A percentile compares a stretch with the other conserved stretches of the same genome.
Evolutionary conservation across 2,888 invertebrate genomes (phyloP).

Genomic region (Celastrina argiolus): DNA sequence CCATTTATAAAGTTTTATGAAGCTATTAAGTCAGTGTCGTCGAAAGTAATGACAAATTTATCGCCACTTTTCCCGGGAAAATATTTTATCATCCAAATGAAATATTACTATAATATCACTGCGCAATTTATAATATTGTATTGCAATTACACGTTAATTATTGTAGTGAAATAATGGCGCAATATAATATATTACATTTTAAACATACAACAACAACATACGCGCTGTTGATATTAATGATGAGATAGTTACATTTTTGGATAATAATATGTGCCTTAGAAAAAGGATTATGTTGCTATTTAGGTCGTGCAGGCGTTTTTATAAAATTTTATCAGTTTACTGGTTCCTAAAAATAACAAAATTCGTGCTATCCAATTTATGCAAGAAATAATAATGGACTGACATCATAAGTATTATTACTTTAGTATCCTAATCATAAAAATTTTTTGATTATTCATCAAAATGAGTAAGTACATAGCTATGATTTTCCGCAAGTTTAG

Average conservation of each 20-base stretch:
- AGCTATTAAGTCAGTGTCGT: slow-evolving; percentile 17
- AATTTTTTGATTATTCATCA: no score
- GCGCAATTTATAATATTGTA: slow-evolving; percentile 1
- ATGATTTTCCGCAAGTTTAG: no score
- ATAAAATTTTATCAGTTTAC: not conserved
- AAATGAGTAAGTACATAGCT: no score
- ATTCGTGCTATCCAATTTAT: no score
- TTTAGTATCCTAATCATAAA: no score
- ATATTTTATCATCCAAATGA: slow-evolving; percentile 14
- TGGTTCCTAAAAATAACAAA: no score
- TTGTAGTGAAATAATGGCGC: not conserved
- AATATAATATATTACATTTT: no score
- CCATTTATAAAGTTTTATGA: slow-evolving; percentile 20
- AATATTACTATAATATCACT: not conserved
- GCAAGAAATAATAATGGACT: no score
- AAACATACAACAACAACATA: no score
- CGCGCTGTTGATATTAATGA: no score
- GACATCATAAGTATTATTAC: no score
- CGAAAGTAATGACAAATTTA: slow-evolving; percentile 22
- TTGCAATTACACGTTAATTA: slow-evolving; percentile 14
- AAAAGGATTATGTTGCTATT: not conserved
- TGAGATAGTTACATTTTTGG: no score
- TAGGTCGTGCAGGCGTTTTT: not conserved
- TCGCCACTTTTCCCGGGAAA: not conserved
- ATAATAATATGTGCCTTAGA: not conserved